Percentiles rank a stretch among this genome's conserved stretches.
phyloP scores from a whole-genome alignment of 2,113 vertebrate genomes.

The Python bivittatus region DNA sequence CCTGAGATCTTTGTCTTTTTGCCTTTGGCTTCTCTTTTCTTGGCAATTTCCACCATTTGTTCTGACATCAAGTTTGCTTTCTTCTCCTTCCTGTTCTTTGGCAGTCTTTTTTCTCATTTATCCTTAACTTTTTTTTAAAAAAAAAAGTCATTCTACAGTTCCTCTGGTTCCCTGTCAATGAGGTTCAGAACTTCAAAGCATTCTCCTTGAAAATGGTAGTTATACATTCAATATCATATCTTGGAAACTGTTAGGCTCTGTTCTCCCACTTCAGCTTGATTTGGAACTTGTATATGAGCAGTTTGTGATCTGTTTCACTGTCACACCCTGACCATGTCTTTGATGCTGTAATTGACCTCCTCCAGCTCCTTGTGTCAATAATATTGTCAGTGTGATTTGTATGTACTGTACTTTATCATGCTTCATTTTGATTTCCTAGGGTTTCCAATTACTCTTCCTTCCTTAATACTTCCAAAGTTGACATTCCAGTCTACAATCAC shows the following conservation, averaged over 20 bases:
- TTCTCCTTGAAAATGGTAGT: neutral
- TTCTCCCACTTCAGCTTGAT: neutral
- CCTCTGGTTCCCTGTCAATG: neutral
- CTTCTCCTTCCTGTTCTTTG: neutral
- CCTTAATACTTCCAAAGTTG: no score
- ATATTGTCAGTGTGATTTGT: neutral
- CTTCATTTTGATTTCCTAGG: neutral
- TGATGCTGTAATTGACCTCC: neutral
- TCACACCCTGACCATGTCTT: neutral
- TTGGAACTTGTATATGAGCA: neutral
- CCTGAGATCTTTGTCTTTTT: neutral
- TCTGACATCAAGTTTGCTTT: neutral
- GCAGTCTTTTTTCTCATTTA: neutral
- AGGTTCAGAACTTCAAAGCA: neutral
- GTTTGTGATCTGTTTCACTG: neutral
- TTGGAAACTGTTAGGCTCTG: neutral
- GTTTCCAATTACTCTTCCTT: neutral
- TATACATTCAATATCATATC: neutral
- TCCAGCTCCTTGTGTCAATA: neutral
- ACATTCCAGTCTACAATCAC: no score
- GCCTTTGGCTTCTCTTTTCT: neutral
- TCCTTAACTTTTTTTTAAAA: neutral
- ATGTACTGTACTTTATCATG: neutral
- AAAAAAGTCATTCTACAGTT: neutral
- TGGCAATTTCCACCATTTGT: neutral